Conservation (phyloP, 1,140 invertebrate genomes). For the Platorchestia sp. region DNA sequence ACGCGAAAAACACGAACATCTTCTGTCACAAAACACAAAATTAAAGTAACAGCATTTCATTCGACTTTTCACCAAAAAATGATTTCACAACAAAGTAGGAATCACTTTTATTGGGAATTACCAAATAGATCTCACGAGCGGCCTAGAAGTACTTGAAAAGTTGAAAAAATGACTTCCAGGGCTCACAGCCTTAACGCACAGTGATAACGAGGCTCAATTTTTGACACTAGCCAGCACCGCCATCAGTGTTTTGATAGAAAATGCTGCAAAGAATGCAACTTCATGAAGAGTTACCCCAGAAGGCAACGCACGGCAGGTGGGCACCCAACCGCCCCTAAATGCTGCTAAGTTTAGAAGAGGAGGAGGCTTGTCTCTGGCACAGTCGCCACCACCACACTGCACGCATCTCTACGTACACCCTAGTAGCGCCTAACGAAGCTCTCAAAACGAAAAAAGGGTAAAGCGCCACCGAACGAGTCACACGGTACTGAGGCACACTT, state of each 20-base stretch:
- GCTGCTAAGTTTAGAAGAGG: constrained; percentile 46
- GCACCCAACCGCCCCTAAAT: not conserved
- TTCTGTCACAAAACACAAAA: not conserved
- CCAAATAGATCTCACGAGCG: not conserved
- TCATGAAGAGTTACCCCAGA: not conserved
- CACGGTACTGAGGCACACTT: not conserved
- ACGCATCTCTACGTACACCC: not conserved
- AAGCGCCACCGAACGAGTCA: not conserved
- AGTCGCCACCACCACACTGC: constrained; percentile 37
- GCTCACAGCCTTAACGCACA: not conserved
- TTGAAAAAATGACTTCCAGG: not conserved
- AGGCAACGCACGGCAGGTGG: not conserved
- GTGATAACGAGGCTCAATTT: not conserved
- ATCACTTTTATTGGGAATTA: not conserved
- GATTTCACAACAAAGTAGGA: not conserved
- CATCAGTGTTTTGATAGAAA: not conserved
- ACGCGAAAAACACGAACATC: not conserved
- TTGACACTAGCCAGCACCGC: not conserved
- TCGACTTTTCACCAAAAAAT: not conserved
- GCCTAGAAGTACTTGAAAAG: not conserved
- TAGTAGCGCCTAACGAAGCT: not conserved
- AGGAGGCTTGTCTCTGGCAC: constrained; percentile 41
- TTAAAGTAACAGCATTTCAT: not conserved
- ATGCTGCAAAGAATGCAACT: not conserved
- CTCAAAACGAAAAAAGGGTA: not conserved